These are phyloP conservation scores for Phlogophora meticulosa DNA, from an alignment of 2,888 invertebrate genomes.

Conservation along the genomic window DNA sequence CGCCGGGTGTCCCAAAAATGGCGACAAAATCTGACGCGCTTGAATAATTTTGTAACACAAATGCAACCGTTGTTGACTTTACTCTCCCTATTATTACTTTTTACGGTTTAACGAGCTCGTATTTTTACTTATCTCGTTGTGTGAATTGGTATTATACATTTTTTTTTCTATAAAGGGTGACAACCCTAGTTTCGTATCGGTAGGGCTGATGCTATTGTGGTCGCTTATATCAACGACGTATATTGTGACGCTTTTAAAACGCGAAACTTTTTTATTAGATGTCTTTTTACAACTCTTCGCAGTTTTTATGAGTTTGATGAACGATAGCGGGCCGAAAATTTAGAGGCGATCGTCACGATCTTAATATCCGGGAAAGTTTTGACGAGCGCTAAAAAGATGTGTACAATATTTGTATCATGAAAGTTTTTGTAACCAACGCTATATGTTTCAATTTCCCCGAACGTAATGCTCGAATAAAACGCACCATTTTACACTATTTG, in stretches of 20 bases:
- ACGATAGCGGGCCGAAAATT: conserved; percentile 41
- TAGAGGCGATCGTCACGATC: conserved; percentile 47
- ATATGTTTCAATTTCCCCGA: neutral
- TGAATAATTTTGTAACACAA: conserved; percentile 81
- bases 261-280: conserved; percentile 58
- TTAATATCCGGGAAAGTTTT: conserved; percentile 57
- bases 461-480: neutral
- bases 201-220: conserved; percentile 65
- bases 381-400: conserved; percentile 47
- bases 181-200: conserved; percentile 69
- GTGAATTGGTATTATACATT: conserved; percentile 86
- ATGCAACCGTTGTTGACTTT: conserved; percentile 89
- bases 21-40: conserved; percentile 73
- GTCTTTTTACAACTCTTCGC: conserved; percentile 51
- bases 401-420: conserved; percentile 40
- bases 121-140: conserved; percentile 89
- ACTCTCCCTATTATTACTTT: conserved; percentile 88
- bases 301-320: conserved; percentile 61
- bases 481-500: neutral
- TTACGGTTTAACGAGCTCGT: conserved; percentile 91
- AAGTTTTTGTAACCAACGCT: conserved; percentile 10
- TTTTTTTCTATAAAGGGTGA: conserved; percentile 79
- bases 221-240: conserved; percentile 52
- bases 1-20: conserved; percentile 72
- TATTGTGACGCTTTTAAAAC: conserved; percentile 56